A percentile compares a stretch with the other conserved stretches of the same genome.
phyloP scores from a whole-genome alignment of 2,888 invertebrate genomes.

The Heliconius erato region DNA sequence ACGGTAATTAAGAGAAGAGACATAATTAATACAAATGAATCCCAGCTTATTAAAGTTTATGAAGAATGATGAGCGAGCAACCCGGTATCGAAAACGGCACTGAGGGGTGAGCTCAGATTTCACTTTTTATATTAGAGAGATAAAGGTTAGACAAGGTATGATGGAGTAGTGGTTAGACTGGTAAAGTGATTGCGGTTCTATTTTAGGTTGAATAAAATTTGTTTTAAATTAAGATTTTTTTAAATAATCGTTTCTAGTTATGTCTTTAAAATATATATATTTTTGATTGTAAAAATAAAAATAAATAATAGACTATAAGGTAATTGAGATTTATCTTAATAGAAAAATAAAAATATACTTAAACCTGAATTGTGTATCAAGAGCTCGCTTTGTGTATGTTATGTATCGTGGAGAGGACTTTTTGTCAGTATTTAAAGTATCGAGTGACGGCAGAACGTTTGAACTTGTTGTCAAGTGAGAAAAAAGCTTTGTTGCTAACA shows the following conservation, averaged over 20 bases:
- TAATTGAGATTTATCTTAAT: too few relatives aligned
- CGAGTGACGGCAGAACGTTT: too few relatives aligned
- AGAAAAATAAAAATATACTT: too few relatives aligned
- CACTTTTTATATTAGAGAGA: conserved; percentile 67
- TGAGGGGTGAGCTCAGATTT: conserved; percentile 53
- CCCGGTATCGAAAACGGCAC: conserved; percentile 51
- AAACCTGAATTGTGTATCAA: too few relatives aligned
- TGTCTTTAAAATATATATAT: too few relatives aligned
- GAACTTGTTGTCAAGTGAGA: too few relatives aligned
- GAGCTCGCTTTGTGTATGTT: too few relatives aligned
- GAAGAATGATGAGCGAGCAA: conserved; percentile 59
- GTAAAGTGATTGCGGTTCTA: conserved; percentile 49
- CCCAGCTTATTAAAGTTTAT: conserved; percentile 71
- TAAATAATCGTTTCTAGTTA: too few relatives aligned
- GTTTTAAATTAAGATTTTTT: not conserved
- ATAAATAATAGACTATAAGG: too few relatives aligned
- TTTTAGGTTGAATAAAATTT: conserved; percentile 42
- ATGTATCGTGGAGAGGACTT: not conserved
- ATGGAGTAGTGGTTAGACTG: conserved; percentile 38
- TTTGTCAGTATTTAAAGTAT: not conserved
- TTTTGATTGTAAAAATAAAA: too few relatives aligned
- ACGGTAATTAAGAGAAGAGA: conserved; percentile 64
- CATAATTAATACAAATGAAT: conserved; percentile 73
- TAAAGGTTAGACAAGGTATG: conserved; percentile 47
- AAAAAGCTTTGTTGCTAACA: too few relatives aligned